These are phyloP conservation scores for Crossocerus cetratus DNA, from an alignment of 2,888 invertebrate genomes.

Conservation along the genomic window DNA sequence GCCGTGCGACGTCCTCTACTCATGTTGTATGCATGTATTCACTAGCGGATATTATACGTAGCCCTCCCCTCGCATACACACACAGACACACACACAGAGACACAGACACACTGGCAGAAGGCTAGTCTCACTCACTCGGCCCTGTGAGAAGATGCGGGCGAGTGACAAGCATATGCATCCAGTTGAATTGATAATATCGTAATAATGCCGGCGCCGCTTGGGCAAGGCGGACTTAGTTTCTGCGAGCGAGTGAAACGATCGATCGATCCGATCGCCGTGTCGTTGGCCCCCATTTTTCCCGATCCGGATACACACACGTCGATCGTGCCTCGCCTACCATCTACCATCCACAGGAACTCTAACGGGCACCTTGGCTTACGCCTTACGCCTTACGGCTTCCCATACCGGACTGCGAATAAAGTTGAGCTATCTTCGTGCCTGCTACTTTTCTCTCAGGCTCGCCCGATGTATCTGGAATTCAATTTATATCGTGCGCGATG, in stretches of 20 bases:
- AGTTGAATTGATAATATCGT: slow-evolving; percentile 71
- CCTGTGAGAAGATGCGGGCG: slow-evolving; percentile 71
- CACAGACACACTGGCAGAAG: too few relatives aligned
- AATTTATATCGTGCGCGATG: too few relatives aligned
- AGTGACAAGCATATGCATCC: slow-evolving; percentile 70
- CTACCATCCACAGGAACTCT: too few relatives aligned
- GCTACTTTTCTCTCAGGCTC: too few relatives aligned
- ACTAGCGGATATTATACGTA: slow-evolving; percentile 62
- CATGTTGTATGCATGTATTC: slow-evolving; percentile 55
- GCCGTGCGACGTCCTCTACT: slow-evolving; percentile 32
- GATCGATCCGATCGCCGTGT: neutral
- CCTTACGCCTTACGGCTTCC: too few relatives aligned
- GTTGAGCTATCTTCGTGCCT: too few relatives aligned
- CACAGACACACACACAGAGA: too few relatives aligned
- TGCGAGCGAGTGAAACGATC: slow-evolving; percentile 7
- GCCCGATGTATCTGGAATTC: too few relatives aligned
- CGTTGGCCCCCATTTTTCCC: neutral
- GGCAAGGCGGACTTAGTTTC: slow-evolving; percentile 57
- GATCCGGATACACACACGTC: neutral
- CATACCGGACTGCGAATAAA: neutral
- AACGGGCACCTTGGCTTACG: too few relatives aligned
- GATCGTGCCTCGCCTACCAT: neutral
- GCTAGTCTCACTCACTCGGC: slow-evolving; percentile 7
- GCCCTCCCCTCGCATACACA: too few relatives aligned
- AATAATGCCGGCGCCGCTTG: slow-evolving; percentile 65